phyloP scores from a whole-genome alignment of 2,113 vertebrate genomes.

The Thamnaconus septentrionalis region DNA sequence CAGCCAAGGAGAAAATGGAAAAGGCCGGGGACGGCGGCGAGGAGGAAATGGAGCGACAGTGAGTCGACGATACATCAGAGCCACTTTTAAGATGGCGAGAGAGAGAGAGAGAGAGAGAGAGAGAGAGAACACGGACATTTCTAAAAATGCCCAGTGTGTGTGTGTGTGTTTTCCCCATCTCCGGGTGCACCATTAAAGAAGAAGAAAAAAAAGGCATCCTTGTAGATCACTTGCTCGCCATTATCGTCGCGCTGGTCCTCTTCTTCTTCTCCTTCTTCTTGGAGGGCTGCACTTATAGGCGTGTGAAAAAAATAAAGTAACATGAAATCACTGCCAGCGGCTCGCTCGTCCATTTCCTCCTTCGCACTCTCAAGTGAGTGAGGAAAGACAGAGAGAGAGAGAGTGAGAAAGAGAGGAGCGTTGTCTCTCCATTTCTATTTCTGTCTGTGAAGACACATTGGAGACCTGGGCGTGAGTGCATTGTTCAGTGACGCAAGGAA shows the following conservation, averaged over 20 bases:
- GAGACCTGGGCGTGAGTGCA: slow-evolving; percentile 42
- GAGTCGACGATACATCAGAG: slow-evolving; percentile 35
- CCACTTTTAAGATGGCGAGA: slow-evolving; percentile 4
- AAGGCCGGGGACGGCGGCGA: slow-evolving; percentile 11
- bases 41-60: slow-evolving; percentile 53
- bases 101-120: background rate
- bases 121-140: background rate
- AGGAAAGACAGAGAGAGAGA: too few species aligned
- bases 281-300: slow-evolving; percentile 10
- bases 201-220: background rate
- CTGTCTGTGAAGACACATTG: slow-evolving; percentile 35
- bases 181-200: background rate
- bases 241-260: too few species aligned
- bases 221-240: background rate
- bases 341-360: slow-evolving; percentile 23
- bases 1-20: slow-evolving; percentile 42
- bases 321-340: slow-evolving; percentile 36
- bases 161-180: slow-evolving; percentile 10
- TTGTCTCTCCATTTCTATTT: background rate
- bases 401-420: too few species aligned
- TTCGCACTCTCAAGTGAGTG: too few species aligned
- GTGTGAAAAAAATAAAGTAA: slow-evolving; percentile 26
- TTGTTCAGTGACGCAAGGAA: slow-evolving; percentile 63
- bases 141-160: slow-evolving; percentile 25
- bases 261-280: slow-evolving; percentile 5